Conservation (phyloP, 2,888 invertebrate species). For the Cheilosia pagana region DNA sequence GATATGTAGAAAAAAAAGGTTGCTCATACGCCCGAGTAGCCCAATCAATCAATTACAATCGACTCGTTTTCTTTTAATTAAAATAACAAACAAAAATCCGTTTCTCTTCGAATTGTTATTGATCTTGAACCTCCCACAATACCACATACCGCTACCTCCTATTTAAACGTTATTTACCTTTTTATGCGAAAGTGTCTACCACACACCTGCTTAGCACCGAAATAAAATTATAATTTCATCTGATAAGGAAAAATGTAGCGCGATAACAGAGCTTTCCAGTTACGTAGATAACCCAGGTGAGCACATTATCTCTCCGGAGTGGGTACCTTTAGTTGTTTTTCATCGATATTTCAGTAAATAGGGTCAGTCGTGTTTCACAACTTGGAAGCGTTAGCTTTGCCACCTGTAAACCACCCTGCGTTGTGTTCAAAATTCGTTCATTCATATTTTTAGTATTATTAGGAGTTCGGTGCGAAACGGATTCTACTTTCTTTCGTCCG, state of each 20-base stretch:
- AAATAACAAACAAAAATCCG: background rate
- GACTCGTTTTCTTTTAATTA: background rate
- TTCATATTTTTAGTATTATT: constrained; percentile 12
- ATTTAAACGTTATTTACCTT: background rate
- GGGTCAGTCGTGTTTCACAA: constrained; percentile 61
- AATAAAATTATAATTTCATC: constrained; percentile 5
- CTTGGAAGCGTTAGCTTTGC: constrained; percentile 42
- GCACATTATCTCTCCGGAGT: constrained; percentile 1
- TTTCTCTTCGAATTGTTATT: constrained; percentile 3
- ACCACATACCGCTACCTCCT: background rate
- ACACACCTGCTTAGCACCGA: constrained; percentile 42
- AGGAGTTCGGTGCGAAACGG: constrained; percentile 21
- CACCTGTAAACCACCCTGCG: constrained; percentile 7
- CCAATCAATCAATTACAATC: background rate
- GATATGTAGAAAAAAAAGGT: background rate
- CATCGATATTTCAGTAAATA: constrained; percentile 33
- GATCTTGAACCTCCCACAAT: constrained; percentile 31
- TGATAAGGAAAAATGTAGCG: constrained; percentile 42
- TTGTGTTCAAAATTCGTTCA: background rate
- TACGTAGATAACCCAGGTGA: constrained; percentile 37
- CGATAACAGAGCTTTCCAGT: constrained; percentile 56
- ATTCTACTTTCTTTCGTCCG: constrained; percentile 37
- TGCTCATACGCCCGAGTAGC: constrained; percentile 2
- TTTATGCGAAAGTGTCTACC: background rate
- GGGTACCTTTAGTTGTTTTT: constrained; percentile 29